Conservation (phyloP, 2,888 invertebrate species). For the Lepidocyrtinus sp. region DNA sequence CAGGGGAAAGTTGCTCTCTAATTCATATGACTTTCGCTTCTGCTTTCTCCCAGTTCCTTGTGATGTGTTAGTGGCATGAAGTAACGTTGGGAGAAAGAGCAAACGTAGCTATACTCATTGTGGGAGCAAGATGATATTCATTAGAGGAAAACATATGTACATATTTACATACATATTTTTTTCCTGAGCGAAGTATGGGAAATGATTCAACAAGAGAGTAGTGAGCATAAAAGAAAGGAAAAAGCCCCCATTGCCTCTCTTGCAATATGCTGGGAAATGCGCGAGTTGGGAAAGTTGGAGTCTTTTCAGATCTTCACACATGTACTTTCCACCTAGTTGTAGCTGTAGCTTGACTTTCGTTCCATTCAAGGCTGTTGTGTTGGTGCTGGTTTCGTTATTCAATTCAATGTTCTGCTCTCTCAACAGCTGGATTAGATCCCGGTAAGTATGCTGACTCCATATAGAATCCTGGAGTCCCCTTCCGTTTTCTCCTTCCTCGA, state of each 20-base stretch:
- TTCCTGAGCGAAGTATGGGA: neutral
- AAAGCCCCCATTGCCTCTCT: neutral
- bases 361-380: neutral
- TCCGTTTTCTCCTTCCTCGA: conserved; percentile 2
- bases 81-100: conserved; percentile 12
- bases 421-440: conserved; percentile 19
- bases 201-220: conserved; percentile 42
- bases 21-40: conserved; percentile 3
- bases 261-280: conserved; percentile 60
- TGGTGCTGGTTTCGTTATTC: neutral
- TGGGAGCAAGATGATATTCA: neutral
- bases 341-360: neutral
- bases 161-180: neutral
- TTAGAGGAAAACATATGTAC: neutral
- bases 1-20: conserved; percentile 42
- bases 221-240: conserved; percentile 17
- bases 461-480: neutral
- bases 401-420: neutral
- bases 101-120: neutral
- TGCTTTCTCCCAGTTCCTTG: neutral
- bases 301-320: neutral
- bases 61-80: too few relatives aligned
- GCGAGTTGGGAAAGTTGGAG: conserved; percentile 39
- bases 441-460: conserved; percentile 7
- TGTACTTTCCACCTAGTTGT: neutral